Evolutionary conservation across 2,888 invertebrate genomes (phyloP).

Genomic region (Polylopha cassiicola): DNA sequence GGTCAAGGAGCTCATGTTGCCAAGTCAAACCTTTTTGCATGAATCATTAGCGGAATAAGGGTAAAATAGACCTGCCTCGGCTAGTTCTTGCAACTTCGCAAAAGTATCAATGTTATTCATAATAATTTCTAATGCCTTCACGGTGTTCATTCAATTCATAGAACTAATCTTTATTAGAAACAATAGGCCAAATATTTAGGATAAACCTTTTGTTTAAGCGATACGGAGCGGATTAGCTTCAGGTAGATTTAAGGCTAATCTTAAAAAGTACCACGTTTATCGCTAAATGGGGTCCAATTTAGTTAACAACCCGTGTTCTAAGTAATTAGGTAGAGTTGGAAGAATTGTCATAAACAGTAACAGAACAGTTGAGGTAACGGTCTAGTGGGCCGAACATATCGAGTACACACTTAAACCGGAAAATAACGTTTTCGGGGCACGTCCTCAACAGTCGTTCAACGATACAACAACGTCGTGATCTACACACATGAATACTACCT

Average conservation of each 20-base stretch:
- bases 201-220: too few relatives aligned
- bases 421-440: constrained; percentile 69
- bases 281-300: constrained; percentile 3
- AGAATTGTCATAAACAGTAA: constrained; percentile 19
- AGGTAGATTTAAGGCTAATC: too few relatives aligned
- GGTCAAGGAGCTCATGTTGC: constrained; percentile 66
- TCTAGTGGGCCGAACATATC: constrained; percentile 48
- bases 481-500: constrained; percentile 44
- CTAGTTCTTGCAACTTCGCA: too few relatives aligned
- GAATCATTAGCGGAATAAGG: constrained; percentile 43
- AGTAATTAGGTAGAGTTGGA: constrained; percentile 6
- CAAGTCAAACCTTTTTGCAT: constrained; percentile 50
- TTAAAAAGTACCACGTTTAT: too few relatives aligned
- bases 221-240: too few relatives aligned
- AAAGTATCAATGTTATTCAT: too few relatives aligned
- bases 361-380: constrained; percentile 52
- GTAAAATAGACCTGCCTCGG: constrained; percentile 34
- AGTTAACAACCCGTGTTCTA: constrained; percentile 4
- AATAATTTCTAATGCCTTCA: too few relatives aligned
- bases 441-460: constrained; percentile 31
- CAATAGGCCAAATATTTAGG: too few relatives aligned
- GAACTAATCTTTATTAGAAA: too few relatives aligned
- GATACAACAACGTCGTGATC: constrained; percentile 33
- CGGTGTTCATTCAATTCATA: too few relatives aligned
- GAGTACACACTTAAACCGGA: constrained; percentile 60